phyloP scores from a whole-genome alignment of 1,140 invertebrate species.

The Rhynchophorus ferrugineus region DNA sequence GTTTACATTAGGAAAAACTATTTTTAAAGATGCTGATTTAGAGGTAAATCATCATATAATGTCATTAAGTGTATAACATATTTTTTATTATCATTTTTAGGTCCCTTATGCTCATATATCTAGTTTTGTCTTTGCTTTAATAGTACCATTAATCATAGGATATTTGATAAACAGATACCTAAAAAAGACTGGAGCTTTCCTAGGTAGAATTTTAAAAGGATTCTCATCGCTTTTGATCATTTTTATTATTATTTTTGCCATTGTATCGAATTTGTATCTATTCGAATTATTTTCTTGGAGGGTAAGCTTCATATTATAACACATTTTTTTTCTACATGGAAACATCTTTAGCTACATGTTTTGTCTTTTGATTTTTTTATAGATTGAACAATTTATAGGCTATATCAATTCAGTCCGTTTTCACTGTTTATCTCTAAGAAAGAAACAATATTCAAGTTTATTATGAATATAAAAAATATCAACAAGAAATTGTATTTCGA shows the following conservation, averaged over 20 bases:
- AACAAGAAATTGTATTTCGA: too few relatives aligned
- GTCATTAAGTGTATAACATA: neutral
- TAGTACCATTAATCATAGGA: conserved; percentile 78
- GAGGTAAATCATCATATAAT: conserved; percentile 39
- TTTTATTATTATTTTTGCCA: conserved; percentile 88
- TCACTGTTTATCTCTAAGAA: too few relatives aligned
- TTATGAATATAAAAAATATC: too few relatives aligned
- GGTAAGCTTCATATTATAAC: conserved; percentile 47
- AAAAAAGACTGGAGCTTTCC: conserved; percentile 58
- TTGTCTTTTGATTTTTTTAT: neutral
- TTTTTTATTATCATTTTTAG: conserved; percentile 1
- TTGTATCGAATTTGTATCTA: conserved; percentile 84
- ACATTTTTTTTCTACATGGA: neutral
- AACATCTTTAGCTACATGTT: neutral
- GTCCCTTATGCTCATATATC: conserved; percentile 80
- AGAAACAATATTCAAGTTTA: too few relatives aligned
- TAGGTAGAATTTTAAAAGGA: conserved; percentile 77
- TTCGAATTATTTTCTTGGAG: conserved; percentile 83
- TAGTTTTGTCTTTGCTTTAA: conserved; percentile 64
- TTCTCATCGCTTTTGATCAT: conserved; percentile 77
- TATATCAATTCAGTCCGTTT: too few relatives aligned
- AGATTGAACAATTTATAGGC: too few relatives aligned
- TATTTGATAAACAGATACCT: conserved; percentile 62
- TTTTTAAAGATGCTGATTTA: conserved; percentile 54
- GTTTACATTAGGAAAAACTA: conserved; percentile 74